Evolutionary conservation across 2,888 invertebrate genomes (phyloP), one percentile per base, ranked within the genome.

Genomic region (Eupithecia dodoneata): DNA sequence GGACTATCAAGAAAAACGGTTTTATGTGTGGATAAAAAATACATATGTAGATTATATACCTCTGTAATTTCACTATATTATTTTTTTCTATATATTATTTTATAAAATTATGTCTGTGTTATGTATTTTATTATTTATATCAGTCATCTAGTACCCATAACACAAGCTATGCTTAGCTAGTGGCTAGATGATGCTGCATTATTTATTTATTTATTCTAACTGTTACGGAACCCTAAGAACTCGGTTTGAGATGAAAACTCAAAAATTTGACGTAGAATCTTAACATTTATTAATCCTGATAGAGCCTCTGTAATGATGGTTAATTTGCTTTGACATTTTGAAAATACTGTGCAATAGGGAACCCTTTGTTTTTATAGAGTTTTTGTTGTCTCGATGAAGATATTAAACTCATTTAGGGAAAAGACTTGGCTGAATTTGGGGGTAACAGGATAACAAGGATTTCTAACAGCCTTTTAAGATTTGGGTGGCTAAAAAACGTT

Each of bases 271-370:
- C 30, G 4, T 63, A 10, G 2, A 59, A 59, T 59, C 10, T n/a
- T 59, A 59, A 9, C 18, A 10, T 18, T 63, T 30, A 63, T 30
- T 10, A 63, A 1, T 63, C 18, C 18, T 63, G 63, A 63, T 63
- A 63, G 63, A 63, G 63, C 63, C 7, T 12, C 30, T 30, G 44
- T 70, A 76, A 78, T 71, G 73, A 76, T 76, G 74, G 73, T 76
- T 76, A 76, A 78, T 78, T 78, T 69, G 71, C 72, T 15, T 45
- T 49, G 69, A 59, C 77, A 74, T 77, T 52, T 77, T 70, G 65
- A 65, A 66, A 74, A 74, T 71, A 74, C 71, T 7, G 71, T 59
- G 41, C 55, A 47, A 67, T 42, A 55, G 75, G 71, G 75, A 59
- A 73, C 69, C 59, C 42, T 73, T 75, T 73, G 73, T 67, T 70